Conservation (phyloP, 1,140 invertebrate genomes). For the Achroia grisella region DNA sequence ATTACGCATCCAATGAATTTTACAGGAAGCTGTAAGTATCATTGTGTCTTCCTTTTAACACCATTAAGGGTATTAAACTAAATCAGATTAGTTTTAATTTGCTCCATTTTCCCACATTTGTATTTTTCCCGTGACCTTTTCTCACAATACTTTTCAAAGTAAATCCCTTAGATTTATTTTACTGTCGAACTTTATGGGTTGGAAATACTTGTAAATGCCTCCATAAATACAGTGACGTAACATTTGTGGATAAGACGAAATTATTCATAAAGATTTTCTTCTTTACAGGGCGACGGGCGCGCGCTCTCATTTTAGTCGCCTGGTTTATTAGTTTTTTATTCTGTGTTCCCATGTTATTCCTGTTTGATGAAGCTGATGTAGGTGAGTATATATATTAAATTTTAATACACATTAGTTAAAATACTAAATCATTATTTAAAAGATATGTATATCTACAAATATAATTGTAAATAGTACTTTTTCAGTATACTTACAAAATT, state of each 20-base stretch:
- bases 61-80: neutral
- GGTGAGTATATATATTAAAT: conserved; percentile 18
- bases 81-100: neutral
- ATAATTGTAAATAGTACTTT: no score
- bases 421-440: no score
- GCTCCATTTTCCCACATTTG: no score
- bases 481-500: no score
- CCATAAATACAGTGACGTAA: no score
- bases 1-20: conserved; percentile 97
- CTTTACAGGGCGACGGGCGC: conserved; percentile 84
- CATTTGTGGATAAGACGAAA: neutral
- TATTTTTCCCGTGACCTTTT: no score
- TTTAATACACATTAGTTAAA: no score
- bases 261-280: conserved; percentile 1
- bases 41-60: neutral
- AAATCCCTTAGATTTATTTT: neutral
- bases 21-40: conserved; percentile 89
- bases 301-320: conserved; percentile 83
- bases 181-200: no score
- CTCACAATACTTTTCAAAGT: neutral
- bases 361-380: conserved; percentile 86
- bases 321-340: conserved; percentile 90
- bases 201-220: no score
- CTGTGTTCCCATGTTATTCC: conserved; percentile 87
- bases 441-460: no score